phyloP scores from a whole-genome alignment of 2,888 invertebrate genomes.

The Drosophila phalerata region DNA sequence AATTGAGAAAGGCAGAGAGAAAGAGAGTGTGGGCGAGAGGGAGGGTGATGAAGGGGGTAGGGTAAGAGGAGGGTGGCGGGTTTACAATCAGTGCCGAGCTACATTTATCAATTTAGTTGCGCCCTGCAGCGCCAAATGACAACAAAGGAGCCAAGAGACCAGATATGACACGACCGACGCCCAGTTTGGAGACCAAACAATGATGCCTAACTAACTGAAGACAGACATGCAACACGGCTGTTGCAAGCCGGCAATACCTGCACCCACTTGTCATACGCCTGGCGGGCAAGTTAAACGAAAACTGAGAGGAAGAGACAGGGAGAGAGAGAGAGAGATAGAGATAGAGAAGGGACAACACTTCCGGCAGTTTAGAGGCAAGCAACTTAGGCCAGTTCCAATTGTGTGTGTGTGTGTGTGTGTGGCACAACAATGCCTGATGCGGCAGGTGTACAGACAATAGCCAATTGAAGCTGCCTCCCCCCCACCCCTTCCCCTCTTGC shows the following conservation, averaged over 20 bases:
- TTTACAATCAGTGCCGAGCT: conserved; percentile 41
- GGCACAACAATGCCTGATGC: conserved; percentile 55
- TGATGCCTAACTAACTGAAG: conserved; percentile 69
- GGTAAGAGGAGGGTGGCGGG: neutral
- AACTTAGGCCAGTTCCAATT: conserved; percentile 60
- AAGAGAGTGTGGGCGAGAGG: neutral
- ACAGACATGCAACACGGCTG: conserved; percentile 25
- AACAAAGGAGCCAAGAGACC: conserved; percentile 66
- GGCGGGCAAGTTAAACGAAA: conserved; percentile 35
- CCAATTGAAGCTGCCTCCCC: conserved; percentile 61
- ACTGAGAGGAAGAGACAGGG: conserved; percentile 12
- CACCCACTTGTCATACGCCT: conserved; percentile 20
- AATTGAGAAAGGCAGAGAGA: neutral
- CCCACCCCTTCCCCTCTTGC: neutral
- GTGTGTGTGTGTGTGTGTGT: conserved; percentile 47
- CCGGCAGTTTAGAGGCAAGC: conserved; percentile 66
- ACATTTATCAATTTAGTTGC: conserved; percentile 76
- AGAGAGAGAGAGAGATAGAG: neutral
- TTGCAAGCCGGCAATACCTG: conserved; percentile 12
- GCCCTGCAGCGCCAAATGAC: conserved; percentile 66
- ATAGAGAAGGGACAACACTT: conserved; percentile 51
- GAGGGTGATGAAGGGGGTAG: neutral
- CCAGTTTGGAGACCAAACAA: conserved; percentile 58
- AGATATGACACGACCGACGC: conserved; percentile 63
- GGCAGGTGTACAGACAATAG: conserved; percentile 65